Percentiles rank a stretch among this genome's conserved stretches.
phyloP scores from a whole-genome alignment of 2,797 vertebrate species.

The Urophycis tenuis region DNA sequence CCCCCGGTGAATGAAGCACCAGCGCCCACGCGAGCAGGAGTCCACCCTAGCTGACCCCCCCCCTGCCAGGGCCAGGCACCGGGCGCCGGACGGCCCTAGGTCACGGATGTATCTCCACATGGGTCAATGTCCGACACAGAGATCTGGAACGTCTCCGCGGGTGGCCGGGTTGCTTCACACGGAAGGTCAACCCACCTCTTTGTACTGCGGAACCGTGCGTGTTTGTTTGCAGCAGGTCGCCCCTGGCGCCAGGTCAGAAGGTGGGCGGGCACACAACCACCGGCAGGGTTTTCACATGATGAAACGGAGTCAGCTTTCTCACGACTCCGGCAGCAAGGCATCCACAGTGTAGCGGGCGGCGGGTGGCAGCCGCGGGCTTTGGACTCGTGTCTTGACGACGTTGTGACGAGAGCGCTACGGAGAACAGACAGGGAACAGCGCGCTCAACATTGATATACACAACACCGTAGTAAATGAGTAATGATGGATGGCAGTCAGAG shows the following conservation, averaged over 20 bases:
- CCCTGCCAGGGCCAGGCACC: background rate
- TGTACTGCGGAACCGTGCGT: background rate
- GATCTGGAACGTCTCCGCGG: background rate
- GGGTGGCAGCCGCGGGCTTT: background rate
- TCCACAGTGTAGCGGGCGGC: background rate
- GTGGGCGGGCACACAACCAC: background rate
- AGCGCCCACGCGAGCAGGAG: background rate
- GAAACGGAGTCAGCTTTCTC: background rate
- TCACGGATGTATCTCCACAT: background rate
- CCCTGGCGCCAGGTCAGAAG: too few relatives aligned
- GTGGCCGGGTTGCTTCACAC: background rate
- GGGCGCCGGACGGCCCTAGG: too few relatives aligned
- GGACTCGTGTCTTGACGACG: too few relatives aligned
- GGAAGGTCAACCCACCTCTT: background rate
- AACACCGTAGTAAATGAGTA: background rate
- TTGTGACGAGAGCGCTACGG: too few relatives aligned
- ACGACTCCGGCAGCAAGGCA: background rate
- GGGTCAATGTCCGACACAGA: background rate
- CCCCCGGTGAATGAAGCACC: background rate
- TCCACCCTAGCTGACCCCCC: background rate
- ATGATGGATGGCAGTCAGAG: background rate
- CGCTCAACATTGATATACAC: background rate
- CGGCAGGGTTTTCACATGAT: background rate
- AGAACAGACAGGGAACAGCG: background rate
- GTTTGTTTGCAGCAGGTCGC: background rate